Conservation (phyloP, 2,888 invertebrate species). For the Papilio elwesi region DNA sequence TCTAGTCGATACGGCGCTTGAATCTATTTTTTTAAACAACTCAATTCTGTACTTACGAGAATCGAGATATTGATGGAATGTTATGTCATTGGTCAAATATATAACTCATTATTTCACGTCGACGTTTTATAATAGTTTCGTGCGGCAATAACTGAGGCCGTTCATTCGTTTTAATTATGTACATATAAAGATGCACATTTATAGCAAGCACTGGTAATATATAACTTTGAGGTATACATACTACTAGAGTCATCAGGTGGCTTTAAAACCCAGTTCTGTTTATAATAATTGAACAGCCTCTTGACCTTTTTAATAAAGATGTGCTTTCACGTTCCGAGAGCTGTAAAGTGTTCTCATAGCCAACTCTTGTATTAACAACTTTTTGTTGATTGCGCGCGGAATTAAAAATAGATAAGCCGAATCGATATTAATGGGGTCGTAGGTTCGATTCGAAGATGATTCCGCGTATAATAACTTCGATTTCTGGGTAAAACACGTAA, state of each 20-base stretch:
- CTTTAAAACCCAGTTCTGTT: conserved; percentile 7
- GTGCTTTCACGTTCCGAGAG: conserved; percentile 20
- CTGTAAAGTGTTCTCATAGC: conserved; percentile 25
- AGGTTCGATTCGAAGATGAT: not conserved
- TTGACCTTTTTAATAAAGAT: conserved; percentile 34
- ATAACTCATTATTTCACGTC: not conserved
- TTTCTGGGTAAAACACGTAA: no score
- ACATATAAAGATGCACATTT: not conserved
- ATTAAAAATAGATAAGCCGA: not conserved
- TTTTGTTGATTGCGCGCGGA: conserved; percentile 3
- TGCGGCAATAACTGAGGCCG: not conserved
- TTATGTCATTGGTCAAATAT: conserved; percentile 7
- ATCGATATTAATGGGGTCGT: not conserved
- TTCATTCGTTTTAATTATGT: not conserved
- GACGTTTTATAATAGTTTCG: not conserved
- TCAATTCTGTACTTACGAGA: no score
- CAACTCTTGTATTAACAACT: conserved; percentile 3
- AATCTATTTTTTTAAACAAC: no score
- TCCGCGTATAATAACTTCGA: no score
- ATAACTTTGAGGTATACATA: not conserved
- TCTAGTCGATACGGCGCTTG: no score
- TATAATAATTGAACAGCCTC: conserved; percentile 30
- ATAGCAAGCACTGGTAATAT: not conserved
- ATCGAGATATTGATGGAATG: not conserved
- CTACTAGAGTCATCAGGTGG: not conserved